A percentile compares a stretch with the other conserved stretches of the same genome.
Evolutionary conservation across 2,888 invertebrate species (phyloP).

Genomic region (Corbicula japonica): DNA sequence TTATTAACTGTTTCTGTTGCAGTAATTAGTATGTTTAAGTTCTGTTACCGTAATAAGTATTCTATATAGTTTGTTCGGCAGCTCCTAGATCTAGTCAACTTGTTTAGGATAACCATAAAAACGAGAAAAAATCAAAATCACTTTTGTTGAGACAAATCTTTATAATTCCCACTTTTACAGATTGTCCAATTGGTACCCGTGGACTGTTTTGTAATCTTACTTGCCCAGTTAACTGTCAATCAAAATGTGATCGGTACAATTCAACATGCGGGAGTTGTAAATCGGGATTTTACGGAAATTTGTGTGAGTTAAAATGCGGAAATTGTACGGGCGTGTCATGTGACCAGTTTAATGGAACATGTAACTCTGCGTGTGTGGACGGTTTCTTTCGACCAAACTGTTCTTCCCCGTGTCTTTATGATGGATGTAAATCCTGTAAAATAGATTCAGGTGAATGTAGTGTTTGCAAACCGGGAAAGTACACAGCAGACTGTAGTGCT

Average conservation of each 20-base stretch:
- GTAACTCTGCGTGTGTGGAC: conserved; percentile 14
- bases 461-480: conserved; percentile 24
- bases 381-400: conserved; percentile 38
- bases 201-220: conserved; percentile 38
- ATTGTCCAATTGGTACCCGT: conserved; percentile 26
- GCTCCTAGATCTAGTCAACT: too few species aligned
- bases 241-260: conserved; percentile 28
- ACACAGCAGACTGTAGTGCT: conserved; percentile 16
- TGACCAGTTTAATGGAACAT: conserved; percentile 36
- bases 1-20: too few species aligned
- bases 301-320: conserved; percentile 30
- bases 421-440: conserved; percentile 27
- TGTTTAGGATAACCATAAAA: too few species aligned
- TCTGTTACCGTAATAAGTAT: too few species aligned
- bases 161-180: too few species aligned
- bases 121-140: too few species aligned
- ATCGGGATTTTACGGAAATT: conserved; percentile 16
- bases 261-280: conserved; percentile 19
- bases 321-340: conserved; percentile 24
- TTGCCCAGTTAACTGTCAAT: conserved; percentile 34
- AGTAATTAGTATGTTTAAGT: too few species aligned
- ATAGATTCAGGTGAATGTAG: conserved; percentile 14
- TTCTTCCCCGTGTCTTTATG: conserved; percentile 1
- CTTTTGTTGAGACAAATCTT: too few species aligned
- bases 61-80: too few species aligned